A percentile compares a stretch with the other conserved stretches of the same genome.
phyloP scores from a whole-genome alignment of 2,888 invertebrate species.

The Tetragonisca angustula region DNA sequence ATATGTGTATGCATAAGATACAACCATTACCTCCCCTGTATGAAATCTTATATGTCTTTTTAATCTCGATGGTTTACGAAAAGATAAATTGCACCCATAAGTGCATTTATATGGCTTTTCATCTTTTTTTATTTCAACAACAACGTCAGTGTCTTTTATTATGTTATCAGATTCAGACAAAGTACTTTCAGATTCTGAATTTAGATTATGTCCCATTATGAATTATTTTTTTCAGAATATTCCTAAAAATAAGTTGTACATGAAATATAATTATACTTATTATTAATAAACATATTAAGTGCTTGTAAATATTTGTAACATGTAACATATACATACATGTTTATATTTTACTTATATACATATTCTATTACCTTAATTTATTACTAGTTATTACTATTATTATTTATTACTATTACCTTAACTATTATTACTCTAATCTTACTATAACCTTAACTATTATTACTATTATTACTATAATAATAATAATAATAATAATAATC shows the following conservation, averaged over 20 bases:
- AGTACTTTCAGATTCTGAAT: slow-evolving; percentile 17
- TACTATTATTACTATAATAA: too few relatives aligned
- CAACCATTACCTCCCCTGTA: slow-evolving; percentile 85
- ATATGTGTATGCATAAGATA: not conserved
- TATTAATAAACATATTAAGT: too few relatives aligned
- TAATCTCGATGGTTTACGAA: slow-evolving; percentile 85
- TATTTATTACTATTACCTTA: too few relatives aligned
- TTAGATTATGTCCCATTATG: slow-evolving; percentile 44
- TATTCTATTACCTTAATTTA: not conserved
- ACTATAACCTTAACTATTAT: too few relatives aligned
- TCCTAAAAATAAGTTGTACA: not conserved
- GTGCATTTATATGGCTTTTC: slow-evolving; percentile 83
- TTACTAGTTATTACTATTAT: not conserved
- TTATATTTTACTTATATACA: not conserved
- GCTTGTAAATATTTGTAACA: not conserved
- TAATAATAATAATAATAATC: too few relatives aligned
- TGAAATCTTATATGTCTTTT: slow-evolving; percentile 86
- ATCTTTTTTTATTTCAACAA: too few relatives aligned
- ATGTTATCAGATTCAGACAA: not conserved
- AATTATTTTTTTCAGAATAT: not conserved
- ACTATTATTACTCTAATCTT: too few relatives aligned
- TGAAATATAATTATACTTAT: too few relatives aligned
- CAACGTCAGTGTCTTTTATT: not conserved
- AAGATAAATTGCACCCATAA: slow-evolving; percentile 85
- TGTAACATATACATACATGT: not conserved